Evolutionary conservation across 2,797 vertebrate genomes (phyloP).

Genomic region (Micrastur ruficollis): DNA sequence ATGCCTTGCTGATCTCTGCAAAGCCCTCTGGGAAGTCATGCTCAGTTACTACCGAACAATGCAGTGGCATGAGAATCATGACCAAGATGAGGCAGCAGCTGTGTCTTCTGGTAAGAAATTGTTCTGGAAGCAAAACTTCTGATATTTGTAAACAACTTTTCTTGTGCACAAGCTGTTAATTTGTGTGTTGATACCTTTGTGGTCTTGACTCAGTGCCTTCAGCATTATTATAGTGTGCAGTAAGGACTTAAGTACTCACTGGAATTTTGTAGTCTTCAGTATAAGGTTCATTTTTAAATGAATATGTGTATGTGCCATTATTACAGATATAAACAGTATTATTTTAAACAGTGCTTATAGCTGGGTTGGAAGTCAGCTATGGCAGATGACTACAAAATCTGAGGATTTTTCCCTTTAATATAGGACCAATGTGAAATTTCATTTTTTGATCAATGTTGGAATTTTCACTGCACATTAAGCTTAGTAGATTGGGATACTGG

Average conservation of each 20-base stretch:
- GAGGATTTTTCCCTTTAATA: neutral
- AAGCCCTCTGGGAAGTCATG: slow-evolving; percentile 99
- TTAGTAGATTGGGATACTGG: neutral
- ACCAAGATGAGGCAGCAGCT: slow-evolving; percentile 75
- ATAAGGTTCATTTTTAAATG: neutral
- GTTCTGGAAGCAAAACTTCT: neutral
- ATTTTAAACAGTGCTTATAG: neutral
- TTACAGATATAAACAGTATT: neutral
- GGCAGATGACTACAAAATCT: neutral
- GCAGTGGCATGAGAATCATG: slow-evolving; percentile 93
- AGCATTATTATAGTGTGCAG: neutral
- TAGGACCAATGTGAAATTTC: neutral
- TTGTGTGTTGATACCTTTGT: neutral
- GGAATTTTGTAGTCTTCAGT: neutral
- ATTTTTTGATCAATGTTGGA: neutral
- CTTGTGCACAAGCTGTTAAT: neutral
- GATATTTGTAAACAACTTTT: neutral
- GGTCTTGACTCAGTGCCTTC: neutral
- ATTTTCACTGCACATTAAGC: neutral
- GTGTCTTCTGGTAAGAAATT: slow-evolving; percentile 77
- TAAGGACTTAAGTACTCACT: neutral
- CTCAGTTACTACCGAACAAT: slow-evolving; percentile 96
- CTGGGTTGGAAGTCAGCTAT: neutral
- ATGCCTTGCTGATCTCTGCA: slow-evolving; percentile 95
- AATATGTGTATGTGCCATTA: neutral